These are phyloP conservation scores for Heliconius erato DNA, from an alignment of 2,888 invertebrate genomes.

Conservation along the genomic window DNA sequence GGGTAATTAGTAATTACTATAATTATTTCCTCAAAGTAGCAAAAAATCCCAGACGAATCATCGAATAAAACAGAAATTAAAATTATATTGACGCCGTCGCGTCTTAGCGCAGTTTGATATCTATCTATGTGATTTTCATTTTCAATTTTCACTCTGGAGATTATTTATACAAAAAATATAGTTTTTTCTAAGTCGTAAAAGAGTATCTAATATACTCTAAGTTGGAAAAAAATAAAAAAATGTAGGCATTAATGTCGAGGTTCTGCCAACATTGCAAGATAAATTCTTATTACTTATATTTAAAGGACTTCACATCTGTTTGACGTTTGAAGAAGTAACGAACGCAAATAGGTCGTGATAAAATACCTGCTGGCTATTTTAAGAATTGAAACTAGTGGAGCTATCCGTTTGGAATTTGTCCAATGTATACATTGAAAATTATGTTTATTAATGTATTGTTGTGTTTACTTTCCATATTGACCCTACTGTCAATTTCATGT, in stretches of 20 bases:
- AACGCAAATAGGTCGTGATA: slow-evolving; percentile 71
- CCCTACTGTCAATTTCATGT: slow-evolving; percentile 5
- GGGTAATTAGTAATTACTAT: slow-evolving; percentile 20
- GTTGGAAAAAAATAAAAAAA: background rate
- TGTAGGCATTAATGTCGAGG: background rate
- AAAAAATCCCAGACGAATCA: background rate
- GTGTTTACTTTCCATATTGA: slow-evolving; percentile 45
- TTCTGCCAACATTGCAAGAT: background rate
- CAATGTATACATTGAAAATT: slow-evolving; percentile 66
- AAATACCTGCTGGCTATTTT: slow-evolving; percentile 77
- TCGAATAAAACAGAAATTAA: slow-evolving; percentile 11
- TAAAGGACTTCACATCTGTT: slow-evolving; percentile 64
- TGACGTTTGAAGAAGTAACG: slow-evolving; percentile 38
- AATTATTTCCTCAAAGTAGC: slow-evolving; percentile 24
- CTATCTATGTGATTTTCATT: background rate
- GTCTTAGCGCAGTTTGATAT: background rate
- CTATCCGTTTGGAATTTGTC: slow-evolving; percentile 78
- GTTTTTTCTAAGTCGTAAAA: too few relatives aligned
- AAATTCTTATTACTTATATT: slow-evolving; percentile 38
- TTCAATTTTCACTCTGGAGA: too few relatives aligned
- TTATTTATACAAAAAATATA: background rate
- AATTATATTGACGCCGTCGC: background rate
- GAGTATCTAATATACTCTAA: background rate
- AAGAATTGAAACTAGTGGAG: slow-evolving; percentile 72
- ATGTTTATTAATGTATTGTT: slow-evolving; percentile 45